A percentile compares a stretch with the other conserved stretches of the same genome.
Conservation (phyloP, 2,797 vertebrate species). For the Pelobates cultripes region DNA sequence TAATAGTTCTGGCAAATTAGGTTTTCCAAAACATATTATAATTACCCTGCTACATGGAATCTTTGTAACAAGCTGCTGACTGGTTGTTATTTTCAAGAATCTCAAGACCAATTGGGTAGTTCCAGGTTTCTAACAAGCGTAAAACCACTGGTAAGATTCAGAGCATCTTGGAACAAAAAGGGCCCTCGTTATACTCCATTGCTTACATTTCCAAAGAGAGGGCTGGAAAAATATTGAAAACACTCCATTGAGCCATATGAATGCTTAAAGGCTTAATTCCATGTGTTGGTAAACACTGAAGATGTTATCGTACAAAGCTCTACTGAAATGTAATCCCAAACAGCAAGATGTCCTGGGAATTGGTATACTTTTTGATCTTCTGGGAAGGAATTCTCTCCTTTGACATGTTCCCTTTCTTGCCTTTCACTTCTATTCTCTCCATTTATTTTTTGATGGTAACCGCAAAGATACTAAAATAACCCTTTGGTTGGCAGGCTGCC, state of each 20-base stretch:
- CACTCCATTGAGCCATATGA: neutral
- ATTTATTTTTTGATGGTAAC: constrained; percentile 45
- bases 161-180: no score
- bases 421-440: constrained; percentile 17
- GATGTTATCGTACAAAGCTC: constrained; percentile 25
- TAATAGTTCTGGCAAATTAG: no score
- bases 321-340: constrained; percentile 14
- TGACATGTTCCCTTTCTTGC: neutral
- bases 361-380: constrained; percentile 30
- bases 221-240: no score
- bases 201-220: no score
- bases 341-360: neutral
- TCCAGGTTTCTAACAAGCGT: no score
- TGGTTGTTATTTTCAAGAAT: no score
- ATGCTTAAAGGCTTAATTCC: neutral
- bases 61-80: no score
- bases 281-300: constrained; percentile 2
- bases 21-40: no score
- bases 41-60: no score
- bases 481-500: constrained; percentile 29
- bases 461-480: constrained; percentile 49
- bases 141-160: no score
- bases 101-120: no score
- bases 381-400: constrained; percentile 11
- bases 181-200: no score